Percentiles rank a stretch among this genome's conserved stretches.
phyloP scores from a whole-genome alignment of 2,113 vertebrate species.

The Mesocricetus auratus region DNA sequence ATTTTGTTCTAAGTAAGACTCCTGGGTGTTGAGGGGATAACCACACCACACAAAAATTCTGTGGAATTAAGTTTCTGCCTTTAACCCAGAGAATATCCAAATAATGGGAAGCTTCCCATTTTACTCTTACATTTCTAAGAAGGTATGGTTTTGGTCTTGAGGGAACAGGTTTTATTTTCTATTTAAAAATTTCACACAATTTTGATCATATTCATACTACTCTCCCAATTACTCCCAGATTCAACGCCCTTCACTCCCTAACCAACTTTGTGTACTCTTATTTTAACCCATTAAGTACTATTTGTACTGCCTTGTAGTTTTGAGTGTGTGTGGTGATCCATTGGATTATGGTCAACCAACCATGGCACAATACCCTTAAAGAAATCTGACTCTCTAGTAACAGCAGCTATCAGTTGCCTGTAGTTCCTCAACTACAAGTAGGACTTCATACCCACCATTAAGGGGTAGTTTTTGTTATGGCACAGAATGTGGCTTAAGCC shows the following conservation, averaged over 20 bases:
- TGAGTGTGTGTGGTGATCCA: too few relatives aligned
- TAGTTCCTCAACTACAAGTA: not conserved
- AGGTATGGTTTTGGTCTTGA: not conserved
- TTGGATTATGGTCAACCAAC: not conserved
- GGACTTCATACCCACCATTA: not conserved
- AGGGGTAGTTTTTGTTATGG: not conserved
- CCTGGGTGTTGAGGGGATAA: not conserved
- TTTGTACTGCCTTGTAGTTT: not conserved
- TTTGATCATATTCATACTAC: not conserved
- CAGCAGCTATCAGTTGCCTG: not conserved
- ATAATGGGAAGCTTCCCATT: accelerated
- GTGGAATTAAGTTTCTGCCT: not conserved
- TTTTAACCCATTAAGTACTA: not conserved
- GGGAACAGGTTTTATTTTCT: not conserved
- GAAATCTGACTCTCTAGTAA: not conserved
- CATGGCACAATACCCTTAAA: not conserved
- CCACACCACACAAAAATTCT: not conserved
- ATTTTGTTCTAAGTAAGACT: not conserved
- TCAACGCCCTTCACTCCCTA: not conserved
- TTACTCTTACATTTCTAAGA: not conserved
- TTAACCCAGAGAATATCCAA: not conserved
- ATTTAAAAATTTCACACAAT: not conserved
- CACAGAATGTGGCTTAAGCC: not conserved
- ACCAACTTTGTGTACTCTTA: not conserved
- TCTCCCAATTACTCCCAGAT: not conserved